A percentile compares a stretch with the other conserved stretches of the same genome.
Conservation (phyloP, 1,140 invertebrate genomes). For the Magallana angulata region DNA sequence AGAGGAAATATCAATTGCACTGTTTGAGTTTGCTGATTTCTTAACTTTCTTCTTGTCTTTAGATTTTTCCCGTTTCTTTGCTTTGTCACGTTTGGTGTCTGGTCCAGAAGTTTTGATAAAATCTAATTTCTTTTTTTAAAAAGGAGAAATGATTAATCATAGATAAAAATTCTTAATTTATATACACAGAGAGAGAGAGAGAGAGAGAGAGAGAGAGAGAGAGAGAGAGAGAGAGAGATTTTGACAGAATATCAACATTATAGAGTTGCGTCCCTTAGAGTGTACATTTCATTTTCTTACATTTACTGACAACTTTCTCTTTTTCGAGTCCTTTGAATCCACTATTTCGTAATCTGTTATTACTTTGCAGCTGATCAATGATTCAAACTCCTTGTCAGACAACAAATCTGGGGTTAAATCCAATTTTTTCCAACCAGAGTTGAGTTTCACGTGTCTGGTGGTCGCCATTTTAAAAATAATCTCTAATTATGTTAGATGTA, state of each 20-base stretch:
- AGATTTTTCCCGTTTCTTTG: constrained; percentile 15
- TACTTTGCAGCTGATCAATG: constrained; percentile 70
- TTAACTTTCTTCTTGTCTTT: neutral
- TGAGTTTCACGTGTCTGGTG: constrained; percentile 71
- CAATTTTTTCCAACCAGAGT: constrained; percentile 69
- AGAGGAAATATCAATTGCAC: neutral
- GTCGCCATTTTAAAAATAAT: constrained; percentile 64
- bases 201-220: no score
- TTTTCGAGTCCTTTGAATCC: neutral
- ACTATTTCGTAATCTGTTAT: constrained; percentile 74
- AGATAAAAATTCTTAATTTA: no score
- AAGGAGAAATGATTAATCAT: neutral
- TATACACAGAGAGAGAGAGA: no score
- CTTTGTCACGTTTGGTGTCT: neutral
- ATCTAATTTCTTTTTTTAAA: neutral
- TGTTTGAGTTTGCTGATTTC: neutral
- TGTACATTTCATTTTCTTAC: neutral
- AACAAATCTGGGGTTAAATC: constrained; percentile 61
- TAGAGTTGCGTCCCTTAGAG: neutral
- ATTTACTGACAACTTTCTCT: constrained; percentile 3
- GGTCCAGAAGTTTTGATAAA: neutral
- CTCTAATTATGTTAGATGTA: neutral
- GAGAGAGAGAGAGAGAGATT: no score
- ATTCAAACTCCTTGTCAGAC: constrained; percentile 65
- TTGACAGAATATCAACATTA: neutral